Evolutionary conservation across 2,797 vertebrate species (phyloP).

Genomic region (Danio tinwini): DNA sequence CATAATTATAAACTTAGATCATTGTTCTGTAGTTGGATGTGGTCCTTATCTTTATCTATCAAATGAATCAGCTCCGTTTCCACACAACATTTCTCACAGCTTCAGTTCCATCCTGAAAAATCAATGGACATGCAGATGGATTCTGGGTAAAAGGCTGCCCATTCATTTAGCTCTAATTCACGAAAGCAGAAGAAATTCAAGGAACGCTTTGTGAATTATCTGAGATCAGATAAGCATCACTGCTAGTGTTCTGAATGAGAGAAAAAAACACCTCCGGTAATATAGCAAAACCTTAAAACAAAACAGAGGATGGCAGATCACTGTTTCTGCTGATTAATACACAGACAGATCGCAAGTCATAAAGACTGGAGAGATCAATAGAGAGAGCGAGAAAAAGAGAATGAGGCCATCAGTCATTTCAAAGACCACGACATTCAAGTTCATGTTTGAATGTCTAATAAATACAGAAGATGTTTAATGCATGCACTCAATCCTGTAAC

Average conservation of each 20-base stretch:
- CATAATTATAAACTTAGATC: not conserved
- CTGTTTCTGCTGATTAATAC: constrained; percentile 19
- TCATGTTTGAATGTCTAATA: constrained; percentile 16
- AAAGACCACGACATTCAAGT: not conserved
- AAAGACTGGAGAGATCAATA: not conserved
- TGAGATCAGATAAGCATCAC: constrained; percentile 1
- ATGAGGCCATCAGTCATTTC: constrained; percentile 2
- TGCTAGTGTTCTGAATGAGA: not conserved
- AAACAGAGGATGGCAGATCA: not conserved
- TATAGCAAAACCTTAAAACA: not conserved
- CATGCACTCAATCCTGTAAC: not conserved
- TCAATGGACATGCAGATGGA: constrained; percentile 21
- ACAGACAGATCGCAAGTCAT: constrained; percentile 28
- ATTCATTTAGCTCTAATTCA: constrained; percentile 6
- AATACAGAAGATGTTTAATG: constrained; percentile 26
- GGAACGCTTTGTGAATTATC: not conserved
- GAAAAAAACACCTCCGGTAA: not conserved
- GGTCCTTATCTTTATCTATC: not conserved
- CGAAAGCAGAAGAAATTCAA: not conserved
- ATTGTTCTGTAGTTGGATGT: not conserved
- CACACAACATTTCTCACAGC: constrained; percentile 5
- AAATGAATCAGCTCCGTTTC: constrained; percentile 10
- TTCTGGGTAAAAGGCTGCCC: not conserved
- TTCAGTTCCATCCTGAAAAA: not conserved
- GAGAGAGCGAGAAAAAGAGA: not conserved